These are phyloP conservation scores for Lampris incognitus DNA, from an alignment of 2,113 vertebrate species.

Conservation along the genomic window DNA sequence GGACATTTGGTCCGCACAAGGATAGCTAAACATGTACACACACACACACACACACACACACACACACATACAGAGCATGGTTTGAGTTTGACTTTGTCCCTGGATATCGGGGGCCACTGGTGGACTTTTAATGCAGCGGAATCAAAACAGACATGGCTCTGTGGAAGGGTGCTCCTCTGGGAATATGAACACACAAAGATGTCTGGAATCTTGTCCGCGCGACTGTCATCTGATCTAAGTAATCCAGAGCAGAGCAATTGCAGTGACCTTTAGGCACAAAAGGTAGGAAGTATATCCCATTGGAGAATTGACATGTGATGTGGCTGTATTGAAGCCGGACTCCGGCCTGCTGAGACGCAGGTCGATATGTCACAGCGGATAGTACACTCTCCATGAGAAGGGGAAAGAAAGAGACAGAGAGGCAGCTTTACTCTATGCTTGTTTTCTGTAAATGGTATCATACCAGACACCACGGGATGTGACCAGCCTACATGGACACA, in stretches of 20 bases:
- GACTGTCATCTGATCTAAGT: conserved; percentile 53
- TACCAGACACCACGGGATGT: not conserved
- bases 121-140: not conserved
- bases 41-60: conserved; percentile 4
- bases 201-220: not conserved
- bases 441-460: not conserved
- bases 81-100: conserved; percentile 3
- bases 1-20: too few relatives aligned
- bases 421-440: not conserved
- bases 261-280: conserved; percentile 69
- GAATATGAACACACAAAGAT: conserved; percentile 16
- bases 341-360: conserved; percentile 54
- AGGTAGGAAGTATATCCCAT: conserved; percentile 47
- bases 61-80: not conserved
- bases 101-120: not conserved
- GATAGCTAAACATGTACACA: not conserved
- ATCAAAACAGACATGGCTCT: conserved; percentile 1
- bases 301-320: conserved; percentile 64
- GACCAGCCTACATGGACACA: not conserved
- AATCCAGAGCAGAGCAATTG: conserved; percentile 42
- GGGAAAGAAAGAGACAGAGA: conserved; percentile 52
- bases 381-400: conserved; percentile 40
- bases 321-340: conserved; percentile 64
- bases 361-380: conserved; percentile 69
- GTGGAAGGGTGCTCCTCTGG: not conserved